Percentiles rank a stretch among this genome's conserved stretches.
Conservation (phyloP, 2,888 invertebrate genomes). For the Plebejus anna region DNA sequence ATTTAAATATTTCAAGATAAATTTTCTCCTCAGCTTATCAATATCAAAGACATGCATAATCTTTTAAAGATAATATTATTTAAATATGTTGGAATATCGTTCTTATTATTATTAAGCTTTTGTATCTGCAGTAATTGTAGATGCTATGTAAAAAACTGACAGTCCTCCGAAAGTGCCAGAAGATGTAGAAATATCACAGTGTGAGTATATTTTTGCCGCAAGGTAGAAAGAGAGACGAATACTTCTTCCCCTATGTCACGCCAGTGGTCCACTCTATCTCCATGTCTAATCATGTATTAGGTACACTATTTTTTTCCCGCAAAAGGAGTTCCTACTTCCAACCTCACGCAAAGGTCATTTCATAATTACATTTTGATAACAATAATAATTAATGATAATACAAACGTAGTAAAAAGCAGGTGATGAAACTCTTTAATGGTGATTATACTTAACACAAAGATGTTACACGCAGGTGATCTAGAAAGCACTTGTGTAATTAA, state of each 20-base stretch:
- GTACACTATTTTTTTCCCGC: no score
- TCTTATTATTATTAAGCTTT: not conserved
- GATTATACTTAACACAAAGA: not conserved
- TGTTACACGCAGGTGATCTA: conserved; percentile 3
- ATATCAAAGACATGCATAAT: not conserved
- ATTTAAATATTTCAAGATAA: conserved; percentile 19
- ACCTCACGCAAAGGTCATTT: not conserved
- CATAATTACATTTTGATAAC: not conserved
- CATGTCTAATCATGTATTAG: no score
- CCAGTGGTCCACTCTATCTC: no score
- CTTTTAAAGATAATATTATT: not conserved
- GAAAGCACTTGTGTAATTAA: not conserved
- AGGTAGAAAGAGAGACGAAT: no score
- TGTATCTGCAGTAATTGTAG: not conserved
- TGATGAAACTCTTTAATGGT: not conserved
- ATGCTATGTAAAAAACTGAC: not conserved
- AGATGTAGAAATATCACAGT: no score
- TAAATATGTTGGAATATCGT: not conserved
- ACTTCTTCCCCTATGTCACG: no score
- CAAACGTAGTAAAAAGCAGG: conserved; percentile 1
- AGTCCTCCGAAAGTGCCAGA: no score
- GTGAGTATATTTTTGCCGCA: no score
- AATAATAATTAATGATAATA: not conserved
- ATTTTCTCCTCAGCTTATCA: not conserved
- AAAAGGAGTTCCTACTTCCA: not conserved